Evolutionary conservation across 1,140 invertebrate species (phyloP), one percentile per base, ranked within the genome.

Genomic region (Aricia agestis): DNA sequence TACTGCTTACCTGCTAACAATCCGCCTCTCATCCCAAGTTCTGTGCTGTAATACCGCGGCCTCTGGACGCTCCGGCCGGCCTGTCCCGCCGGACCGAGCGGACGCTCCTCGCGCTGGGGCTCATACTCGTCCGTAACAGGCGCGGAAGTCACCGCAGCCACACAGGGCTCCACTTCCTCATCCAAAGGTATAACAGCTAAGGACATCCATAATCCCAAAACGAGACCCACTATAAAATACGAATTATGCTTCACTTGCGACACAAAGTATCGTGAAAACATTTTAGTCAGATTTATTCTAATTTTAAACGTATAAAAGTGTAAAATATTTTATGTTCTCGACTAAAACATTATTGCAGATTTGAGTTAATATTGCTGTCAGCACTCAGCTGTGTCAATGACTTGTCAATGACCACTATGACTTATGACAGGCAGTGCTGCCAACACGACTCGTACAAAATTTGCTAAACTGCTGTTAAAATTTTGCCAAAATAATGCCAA

Each of bases 1-100:
- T 25, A 25, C 25, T 25, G 45, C 65, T 69, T 36, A 76, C 95
- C 97, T 18, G 98, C 94, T 79, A 98, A 96, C n/a, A 98, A 84
- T 42, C 80, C 81, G 52, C 76, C 72, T 65, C 95, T 93, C 66
- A 99, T 98, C 1, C 97, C 97, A 42, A 99, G 93, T 90, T 99
- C 98, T 0, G 97, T 98, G 13, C 96, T 97, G 86, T 98, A 98
- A 92, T 98, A 99, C 41, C 97, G 93, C 1, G 97, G 97, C 6
- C 98, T 93, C 42, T 96, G 90, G 68, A 97, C 86, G 75, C 83
- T 92, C 63, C 90, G 84, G 0, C 83, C 90, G 0, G 80, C 80
- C 36, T 81, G 77, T 9, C 78, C 78, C 15, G 82, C 82, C 6
- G 81, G 69, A 13, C 86, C 80, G 36, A 82, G 76, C 9, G 83